phyloP scores from a whole-genome alignment of 2,113 vertebrate genomes.

The Sitta europaea region DNA sequence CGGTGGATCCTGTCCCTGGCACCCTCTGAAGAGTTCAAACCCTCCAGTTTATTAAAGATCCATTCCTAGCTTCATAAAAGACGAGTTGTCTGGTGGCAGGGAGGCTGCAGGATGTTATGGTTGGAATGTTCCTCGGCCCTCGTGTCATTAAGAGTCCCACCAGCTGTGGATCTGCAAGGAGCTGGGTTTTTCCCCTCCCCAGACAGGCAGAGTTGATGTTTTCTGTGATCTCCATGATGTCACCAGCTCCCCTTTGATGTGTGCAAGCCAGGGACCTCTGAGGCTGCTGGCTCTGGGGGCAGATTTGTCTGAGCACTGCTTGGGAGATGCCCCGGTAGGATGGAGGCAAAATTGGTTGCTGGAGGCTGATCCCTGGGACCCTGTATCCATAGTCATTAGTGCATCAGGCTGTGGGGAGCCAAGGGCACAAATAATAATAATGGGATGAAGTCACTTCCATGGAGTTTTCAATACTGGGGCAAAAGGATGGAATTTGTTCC shows the following conservation, averaged over 20 bases:
- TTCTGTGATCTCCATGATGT: slow-evolving; percentile 15
- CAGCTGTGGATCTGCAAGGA: slow-evolving; percentile 20
- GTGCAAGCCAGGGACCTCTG: not conserved
- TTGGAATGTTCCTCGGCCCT: slow-evolving; percentile 39
- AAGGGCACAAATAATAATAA: not conserved
- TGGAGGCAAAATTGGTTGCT: not conserved
- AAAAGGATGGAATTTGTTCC: not conserved
- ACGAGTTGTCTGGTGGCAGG: not conserved
- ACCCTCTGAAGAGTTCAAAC: not conserved
- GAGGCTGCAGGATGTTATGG: slow-evolving; percentile 60
- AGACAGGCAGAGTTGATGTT: not conserved
- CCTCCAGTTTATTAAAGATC: slow-evolving; percentile 39
- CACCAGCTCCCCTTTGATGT: slow-evolving; percentile 41
- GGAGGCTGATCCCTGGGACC: not conserved
- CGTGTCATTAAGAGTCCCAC: slow-evolving; percentile 3
- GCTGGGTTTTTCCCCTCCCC: not conserved
- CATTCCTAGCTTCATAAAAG: slow-evolving; percentile 30
- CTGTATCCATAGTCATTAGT: not conserved
- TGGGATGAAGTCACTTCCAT: not conserved
- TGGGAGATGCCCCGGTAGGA: not conserved
- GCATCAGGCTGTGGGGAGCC: not conserved
- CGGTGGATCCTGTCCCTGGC: not conserved
- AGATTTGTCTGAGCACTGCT: not conserved
- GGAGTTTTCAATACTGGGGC: not conserved
- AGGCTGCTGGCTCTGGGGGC: not conserved